Evolutionary conservation across 2,888 invertebrate genomes (phyloP), one percentile per base, ranked within the genome.

Genomic region (Elmis aenea): DNA sequence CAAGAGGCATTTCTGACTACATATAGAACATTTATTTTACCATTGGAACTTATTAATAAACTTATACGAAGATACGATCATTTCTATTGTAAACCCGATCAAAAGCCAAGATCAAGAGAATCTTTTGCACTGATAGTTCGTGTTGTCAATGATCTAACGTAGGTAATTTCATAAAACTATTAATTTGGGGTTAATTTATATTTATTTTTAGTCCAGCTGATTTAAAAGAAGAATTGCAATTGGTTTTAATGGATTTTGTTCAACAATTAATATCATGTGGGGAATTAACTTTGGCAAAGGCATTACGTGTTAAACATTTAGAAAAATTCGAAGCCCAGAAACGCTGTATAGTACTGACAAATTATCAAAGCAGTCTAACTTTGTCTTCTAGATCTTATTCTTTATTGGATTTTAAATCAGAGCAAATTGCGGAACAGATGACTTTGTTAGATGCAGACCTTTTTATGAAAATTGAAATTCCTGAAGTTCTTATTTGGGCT

Each of bases 1-100:
- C 92, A 93, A 74, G 97, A 99, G 75, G 96, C 97, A 47, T 99
- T 99, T 72, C 78, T 97, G 54, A 92, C 95, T 33, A 99, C 97
- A 42, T 99, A 97, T 71, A 79, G 96, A 53, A 96, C 95, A 43
- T 95, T 96, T 73, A 84, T 96, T 63, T 76, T 86, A 41, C 92
- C 96, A 13, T 71, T 81, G 58, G 88, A 87, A 51, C 75, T 96
- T 51, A 81, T 95, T 51, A 80, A 82, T 59, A 91, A 94, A 60
- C 72, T 96, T 36, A 83, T 90, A 61, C 79, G 85, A 60, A 78
- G 83, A 56, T 86, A 76, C 72, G 82, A 82, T 64, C 75, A 81
- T 51, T 85, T 89, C 62, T 79, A 79, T 62, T 85, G 75, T 62
- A 83, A 78, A 53, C 71, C 79, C 30, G 79, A 80, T 53, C 85